Evolutionary conservation across 2,113 vertebrate genomes (phyloP), one percentile per base, ranked within the genome.

Genomic region (Oenanthe melanoleuca): DNA sequence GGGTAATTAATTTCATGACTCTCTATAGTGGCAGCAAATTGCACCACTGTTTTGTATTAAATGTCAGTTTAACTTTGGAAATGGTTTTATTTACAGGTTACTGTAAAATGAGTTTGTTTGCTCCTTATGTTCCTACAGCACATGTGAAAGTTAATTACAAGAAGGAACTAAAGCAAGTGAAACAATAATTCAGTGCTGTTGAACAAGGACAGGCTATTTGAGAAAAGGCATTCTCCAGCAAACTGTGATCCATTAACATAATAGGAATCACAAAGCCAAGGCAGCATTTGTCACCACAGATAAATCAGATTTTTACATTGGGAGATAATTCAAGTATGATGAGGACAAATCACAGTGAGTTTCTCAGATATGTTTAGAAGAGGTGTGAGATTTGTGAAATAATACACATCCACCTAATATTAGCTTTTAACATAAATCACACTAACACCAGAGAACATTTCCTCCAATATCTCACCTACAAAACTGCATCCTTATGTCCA

Each of bases 1-100:
- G 10, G 19, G 80, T 80, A 83, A 85, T 94, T 95, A 44, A 86
- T 88, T 88, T 94, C 53, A 42, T 26, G 25, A 66, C 52, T 47
- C 25, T 86, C 90, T 80, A 53, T 16, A 85, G 60, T 33, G 25
- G 53, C 67, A 91, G 53, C 31, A 77, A 64, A 73, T 56, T 63
- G 59, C 34, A 19, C 10, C 42, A 55, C 14, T 59, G 28, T 24
- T 89, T 59, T 37, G 63, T 63, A 86, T 86, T 86, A 92, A 79
- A 82, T 66, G 80, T 84, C 89, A 86, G 24, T 47, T 79, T 63
- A 82, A 37, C 31, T 96, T 79, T 60, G 45, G 57, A 94, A 93
- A 86, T 50, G 3, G 34, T 92, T 96, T 96, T 94, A 92, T 94
- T 95, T 95, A 85, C 88, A 87, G 73, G 57, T 91, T 85, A 89